These are phyloP conservation scores for Enteromius paludinosus DNA, from an alignment of 2,797 vertebrate genomes.

Conservation along the genomic window DNA sequence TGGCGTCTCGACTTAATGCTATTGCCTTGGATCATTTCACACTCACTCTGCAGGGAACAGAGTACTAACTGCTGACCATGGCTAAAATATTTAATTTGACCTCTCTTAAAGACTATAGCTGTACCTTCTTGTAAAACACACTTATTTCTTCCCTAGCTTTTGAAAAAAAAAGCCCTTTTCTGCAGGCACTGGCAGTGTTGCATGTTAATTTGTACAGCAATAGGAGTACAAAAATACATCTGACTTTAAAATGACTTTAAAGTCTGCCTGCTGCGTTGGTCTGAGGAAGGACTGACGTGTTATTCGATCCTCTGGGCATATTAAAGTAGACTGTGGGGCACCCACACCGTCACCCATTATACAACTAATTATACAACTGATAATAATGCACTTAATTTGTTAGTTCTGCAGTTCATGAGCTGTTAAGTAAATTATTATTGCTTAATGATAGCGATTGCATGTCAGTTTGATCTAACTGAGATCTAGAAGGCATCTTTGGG, in stretches of 20 bases:
- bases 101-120: conserved; percentile 30
- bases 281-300: conserved; percentile 60
- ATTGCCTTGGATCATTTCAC: conserved; percentile 15
- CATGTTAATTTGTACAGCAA: conserved; percentile 33
- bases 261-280: conserved; percentile 73
- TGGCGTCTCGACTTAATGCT: background rate
- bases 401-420: conserved; percentile 83
- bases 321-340: conserved; percentile 67
- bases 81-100: conserved; percentile 47
- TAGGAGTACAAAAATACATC: conserved; percentile 63
- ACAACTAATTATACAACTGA: conserved; percentile 58
- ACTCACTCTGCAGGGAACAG: conserved; percentile 34
- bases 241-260: conserved; percentile 81
- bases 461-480: conserved; percentile 82
- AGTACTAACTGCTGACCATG: conserved; percentile 41
- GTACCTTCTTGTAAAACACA: conserved; percentile 21
- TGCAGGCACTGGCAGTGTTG: conserved; percentile 29
- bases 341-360: conserved; percentile 11
- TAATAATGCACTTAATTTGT: conserved; percentile 80
- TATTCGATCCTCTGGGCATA: conserved; percentile 71
- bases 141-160: conserved; percentile 8
- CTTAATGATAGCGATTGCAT: conserved; percentile 82
- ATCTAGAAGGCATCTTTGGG: conserved; percentile 76
- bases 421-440: conserved; percentile 85
- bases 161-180: conserved; percentile 7